Evolutionary conservation across 2,888 invertebrate genomes (phyloP).

Genomic region (Drosophila prostipennis): DNA sequence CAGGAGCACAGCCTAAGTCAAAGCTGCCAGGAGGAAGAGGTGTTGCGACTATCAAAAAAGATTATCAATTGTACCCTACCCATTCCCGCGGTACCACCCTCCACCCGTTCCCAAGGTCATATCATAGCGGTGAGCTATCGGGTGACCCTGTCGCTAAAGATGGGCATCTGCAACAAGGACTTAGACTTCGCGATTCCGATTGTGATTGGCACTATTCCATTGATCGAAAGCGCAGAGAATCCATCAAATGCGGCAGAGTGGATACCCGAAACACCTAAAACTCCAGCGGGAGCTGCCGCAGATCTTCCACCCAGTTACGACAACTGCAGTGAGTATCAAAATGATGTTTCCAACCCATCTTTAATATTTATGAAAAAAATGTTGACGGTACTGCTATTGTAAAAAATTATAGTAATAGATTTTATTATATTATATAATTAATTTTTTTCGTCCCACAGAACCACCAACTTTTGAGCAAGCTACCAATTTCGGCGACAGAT

Average conservation of each 20-base stretch:
- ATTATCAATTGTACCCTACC: constrained; percentile 51
- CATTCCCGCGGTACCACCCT: constrained; percentile 67
- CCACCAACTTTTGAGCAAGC: constrained; percentile 59
- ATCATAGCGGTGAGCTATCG: constrained; percentile 58
- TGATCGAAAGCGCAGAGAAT: constrained; percentile 59
- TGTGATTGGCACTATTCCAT: constrained; percentile 71
- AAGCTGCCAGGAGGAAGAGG: constrained; percentile 39
- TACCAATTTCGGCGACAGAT: constrained; percentile 57
- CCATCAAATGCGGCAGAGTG: constrained; percentile 50
- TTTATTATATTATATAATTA: no score
- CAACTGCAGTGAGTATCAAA: constrained; percentile 57
- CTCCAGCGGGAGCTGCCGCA: constrained; percentile 47
- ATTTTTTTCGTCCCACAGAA: constrained; percentile 12
- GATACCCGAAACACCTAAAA: constrained; percentile 67
- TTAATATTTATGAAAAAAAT: no score
- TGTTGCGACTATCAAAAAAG: constrained; percentile 57
- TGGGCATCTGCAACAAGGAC: constrained; percentile 45
- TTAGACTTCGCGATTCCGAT: constrained; percentile 55
- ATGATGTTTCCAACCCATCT: no score
- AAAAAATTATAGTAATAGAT: no score
- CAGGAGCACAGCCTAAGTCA: constrained; percentile 38
- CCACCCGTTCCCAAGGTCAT: constrained; percentile 40
- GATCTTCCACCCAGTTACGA: constrained; percentile 73
- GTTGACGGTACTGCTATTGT: no score
- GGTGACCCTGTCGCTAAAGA: constrained; percentile 48